These are phyloP conservation scores for Leptopilina boulardi DNA, from an alignment of 1,140 invertebrate genomes.

Conservation along the genomic window DNA sequence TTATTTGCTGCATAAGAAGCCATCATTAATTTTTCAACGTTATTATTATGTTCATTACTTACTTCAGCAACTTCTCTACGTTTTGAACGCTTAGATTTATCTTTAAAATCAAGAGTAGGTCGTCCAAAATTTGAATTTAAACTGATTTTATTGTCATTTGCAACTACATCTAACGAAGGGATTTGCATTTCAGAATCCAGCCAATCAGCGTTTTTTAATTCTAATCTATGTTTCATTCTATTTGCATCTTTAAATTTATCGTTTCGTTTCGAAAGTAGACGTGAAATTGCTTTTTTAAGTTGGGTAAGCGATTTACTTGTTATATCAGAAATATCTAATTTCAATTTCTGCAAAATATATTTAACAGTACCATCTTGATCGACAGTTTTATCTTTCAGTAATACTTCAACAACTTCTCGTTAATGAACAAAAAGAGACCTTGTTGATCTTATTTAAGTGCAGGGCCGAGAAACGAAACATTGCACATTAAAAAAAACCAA, in stretches of 20 bases:
- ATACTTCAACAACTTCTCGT: not conserved
- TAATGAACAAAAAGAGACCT: no score
- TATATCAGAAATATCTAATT: not conserved
- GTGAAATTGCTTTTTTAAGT: not conserved
- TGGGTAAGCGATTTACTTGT: not conserved
- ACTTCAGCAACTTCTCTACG: not conserved
- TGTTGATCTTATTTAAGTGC: no score
- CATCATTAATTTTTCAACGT: not conserved
- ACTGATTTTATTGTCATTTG: not conserved
- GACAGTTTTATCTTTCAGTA: not conserved
- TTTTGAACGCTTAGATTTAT: not conserved
- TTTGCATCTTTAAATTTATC: not conserved
- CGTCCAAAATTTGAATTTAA: not conserved
- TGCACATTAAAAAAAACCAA: no score
- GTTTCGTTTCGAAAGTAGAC: not conserved
- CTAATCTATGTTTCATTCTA: not conserved
- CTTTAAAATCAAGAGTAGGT: not conserved
- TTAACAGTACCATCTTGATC: not conserved
- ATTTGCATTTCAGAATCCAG: not conserved
- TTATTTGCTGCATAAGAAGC: conserved; percentile 10
- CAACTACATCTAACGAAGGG: not conserved
- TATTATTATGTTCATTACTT: not conserved
- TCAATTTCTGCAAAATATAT: not conserved
- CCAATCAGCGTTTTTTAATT: not conserved
- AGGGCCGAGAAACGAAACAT: no score